Base-by-base conservation (phyloP, 2,113 vertebrate genomes). In the Phocoena phocoena region DNA sequence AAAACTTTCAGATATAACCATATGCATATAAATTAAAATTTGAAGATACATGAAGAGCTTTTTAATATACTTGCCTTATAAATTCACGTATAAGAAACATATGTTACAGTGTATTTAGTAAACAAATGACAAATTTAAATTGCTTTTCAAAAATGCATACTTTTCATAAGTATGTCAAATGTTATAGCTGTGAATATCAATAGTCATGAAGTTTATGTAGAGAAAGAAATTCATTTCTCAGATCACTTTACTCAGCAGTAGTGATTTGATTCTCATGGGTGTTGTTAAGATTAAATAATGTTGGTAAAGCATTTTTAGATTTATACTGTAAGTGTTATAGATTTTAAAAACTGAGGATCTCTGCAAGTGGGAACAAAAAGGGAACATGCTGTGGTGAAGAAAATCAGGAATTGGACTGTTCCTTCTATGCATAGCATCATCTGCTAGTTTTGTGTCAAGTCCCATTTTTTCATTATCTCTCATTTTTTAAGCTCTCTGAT, bases 11-110 rank as follows among this genome's bases (percentile, higher is more conserved):
- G 13, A 77, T 77, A 62, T 85, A 93, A 81, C 18, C 36, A 73
- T 63, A 81, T 79, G 41, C 47, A 82, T 91, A 65, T 44, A 97
- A 97, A 91, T 91, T 94, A 93, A 96, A 95, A 2, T 96, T 83
- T 90, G 94, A 88, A 96, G 63, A 13, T 79, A 55, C 21, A 85
- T 0, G 0, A 60, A 87, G 28, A 85, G 15, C 3, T 84, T 9
- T 84, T 93, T 92, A 93, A 96, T 86, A 79, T 38, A 77, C 12
- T 93, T 86, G 25, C n/a, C 15, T 91, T 77, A 93, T 93, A 92
- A 96, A 81, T 26, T 9, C 71, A 6, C 60, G 28, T 17, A 28
- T 86, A 71, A 65, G 50, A 94, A 81, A 53, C 4, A 50, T 33
- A 83, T 36, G 12, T 94, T 67, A 88, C 28, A 88, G 3, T 90